Percentiles rank a stretch among this genome's conserved stretches.
phyloP scores from a whole-genome alignment of 37 sponge, comb jelly and placozoan species.

The Ianthella basta region DNA sequence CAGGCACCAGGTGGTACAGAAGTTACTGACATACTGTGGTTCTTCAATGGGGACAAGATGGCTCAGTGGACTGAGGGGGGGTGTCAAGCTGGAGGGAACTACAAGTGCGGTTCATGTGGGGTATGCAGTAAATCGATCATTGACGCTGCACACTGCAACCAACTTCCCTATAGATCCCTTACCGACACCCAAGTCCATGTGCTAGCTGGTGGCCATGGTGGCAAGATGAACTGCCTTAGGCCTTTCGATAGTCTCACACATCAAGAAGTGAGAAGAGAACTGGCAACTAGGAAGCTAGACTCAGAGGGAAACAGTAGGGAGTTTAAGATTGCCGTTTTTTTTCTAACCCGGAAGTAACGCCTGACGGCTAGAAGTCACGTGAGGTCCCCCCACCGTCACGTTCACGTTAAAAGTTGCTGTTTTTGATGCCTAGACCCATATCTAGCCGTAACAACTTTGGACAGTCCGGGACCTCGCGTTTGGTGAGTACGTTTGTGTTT shows the following conservation, averaged over 20 bases:
- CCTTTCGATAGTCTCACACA: conserved; percentile 30
- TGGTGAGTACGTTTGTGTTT: no score
- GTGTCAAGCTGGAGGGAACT: conserved; percentile 39
- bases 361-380: no score
- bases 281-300: not conserved
- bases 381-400: no score
- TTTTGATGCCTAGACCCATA: no score
- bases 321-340: no score
- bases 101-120: conserved; percentile 55
- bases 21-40: conserved; percentile 20
- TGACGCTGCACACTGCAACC: conserved; percentile 32
- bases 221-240: conserved; percentile 3
- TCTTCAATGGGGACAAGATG: conserved; percentile 43
- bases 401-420: no score
- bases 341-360: no score
- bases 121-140: conserved; percentile 14
- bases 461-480: no score
- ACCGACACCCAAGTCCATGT: conserved; percentile 31
- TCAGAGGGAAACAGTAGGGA: not conserved
- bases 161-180: not conserved
- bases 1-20: conserved; percentile 24
- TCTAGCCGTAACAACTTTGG: no score
- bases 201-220: conserved; percentile 30
- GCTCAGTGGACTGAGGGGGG: conserved; percentile 51
- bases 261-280: conserved; percentile 30